Conservation (phyloP, 1,140 invertebrate genomes). For the Gonatopus flavifemur region DNA sequence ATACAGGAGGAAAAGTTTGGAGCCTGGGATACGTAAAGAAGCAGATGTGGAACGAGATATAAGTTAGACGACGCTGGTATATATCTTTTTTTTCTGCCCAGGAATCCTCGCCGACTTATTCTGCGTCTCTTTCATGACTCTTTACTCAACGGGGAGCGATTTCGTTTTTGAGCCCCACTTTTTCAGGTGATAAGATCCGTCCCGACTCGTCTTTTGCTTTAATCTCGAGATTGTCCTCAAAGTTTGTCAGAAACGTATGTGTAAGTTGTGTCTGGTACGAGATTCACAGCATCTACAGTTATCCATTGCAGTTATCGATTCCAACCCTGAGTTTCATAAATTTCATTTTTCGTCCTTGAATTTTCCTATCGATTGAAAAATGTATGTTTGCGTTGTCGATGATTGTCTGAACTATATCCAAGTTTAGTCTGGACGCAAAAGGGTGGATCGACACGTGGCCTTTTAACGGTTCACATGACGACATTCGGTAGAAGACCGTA, state of each 20-base stretch:
- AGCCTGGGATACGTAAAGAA: slow-evolving; percentile 31
- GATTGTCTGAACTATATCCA: too few species aligned
- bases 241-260: neutral
- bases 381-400: too few species aligned
- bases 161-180: slow-evolving; percentile 12
- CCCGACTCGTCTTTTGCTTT: slow-evolving; percentile 33
- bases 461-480: slow-evolving; percentile 6
- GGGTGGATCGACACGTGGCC: too few species aligned
- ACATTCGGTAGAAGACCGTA: neutral
- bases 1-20: slow-evolving; percentile 43
- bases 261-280: neutral
- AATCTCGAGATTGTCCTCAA: slow-evolving; percentile 42
- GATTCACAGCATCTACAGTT: neutral
- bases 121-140: slow-evolving; percentile 20
- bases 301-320: too few species aligned
- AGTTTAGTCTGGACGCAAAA: too few species aligned
- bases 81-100: too few species aligned
- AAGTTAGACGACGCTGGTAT: slow-evolving; percentile 47
- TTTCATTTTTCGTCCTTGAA: too few species aligned
- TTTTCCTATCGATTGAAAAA: too few species aligned
- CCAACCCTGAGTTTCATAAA: too few species aligned
- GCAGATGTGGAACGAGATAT: slow-evolving; percentile 34
- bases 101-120: slow-evolving; percentile 25
- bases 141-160: slow-evolving; percentile 10
- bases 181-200: slow-evolving; percentile 31